Evolutionary conservation across 1,140 invertebrate genomes (phyloP), one percentile per base, ranked within the genome.

Genomic region (Leptopilina boulardi): DNA sequence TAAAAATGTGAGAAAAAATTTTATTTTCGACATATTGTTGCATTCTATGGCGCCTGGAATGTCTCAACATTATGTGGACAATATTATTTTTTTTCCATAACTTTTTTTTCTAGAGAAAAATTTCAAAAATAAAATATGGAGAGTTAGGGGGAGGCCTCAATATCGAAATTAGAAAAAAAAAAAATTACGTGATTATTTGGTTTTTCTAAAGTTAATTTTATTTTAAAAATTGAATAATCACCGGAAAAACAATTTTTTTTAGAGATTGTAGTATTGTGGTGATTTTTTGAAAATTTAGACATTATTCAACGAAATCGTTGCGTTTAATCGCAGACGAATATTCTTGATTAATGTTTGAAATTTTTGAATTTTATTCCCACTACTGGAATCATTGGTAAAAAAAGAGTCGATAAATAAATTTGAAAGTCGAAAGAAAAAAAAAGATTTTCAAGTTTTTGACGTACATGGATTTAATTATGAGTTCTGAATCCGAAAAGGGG

Each of bases 131-230:
- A n/a, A 66, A 34, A 30, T 66, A 34, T 66, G 56, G 56, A 66
- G 56, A 66, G 21, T 26, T 23, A 59, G 23, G 56, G 56, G 23
- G 56, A 66, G 56, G 56, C 56, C 56, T 66, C 56, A 66, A 15
- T 66, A n/a, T n/a, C n/a, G n/a, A n/a, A n/a, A n/a, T n/a, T n/a
- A n/a, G n/a, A n/a, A n/a, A n/a, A n/a, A n/a, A n/a, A n/a, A n/a
- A n/a, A 54, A 19, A 3, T 19, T 19, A 21, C 10, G 8, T 56
- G 18, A 56, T 56, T 21, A 11, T 56, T 26, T 11, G 21, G 54
- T 10, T 23, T 56, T 23, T 10, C 1, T 56, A 59, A 23, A 23
- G 9, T 11, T 2, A n/a, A 47, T 47, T 47, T 10, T 42, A 42
- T 42, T n/a, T n/a, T 2, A 30, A 3, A 30, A 30, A 30, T 30